Evolutionary conservation across 2,888 invertebrate genomes (phyloP).

Genomic region (Abrostola tripartita): DNA sequence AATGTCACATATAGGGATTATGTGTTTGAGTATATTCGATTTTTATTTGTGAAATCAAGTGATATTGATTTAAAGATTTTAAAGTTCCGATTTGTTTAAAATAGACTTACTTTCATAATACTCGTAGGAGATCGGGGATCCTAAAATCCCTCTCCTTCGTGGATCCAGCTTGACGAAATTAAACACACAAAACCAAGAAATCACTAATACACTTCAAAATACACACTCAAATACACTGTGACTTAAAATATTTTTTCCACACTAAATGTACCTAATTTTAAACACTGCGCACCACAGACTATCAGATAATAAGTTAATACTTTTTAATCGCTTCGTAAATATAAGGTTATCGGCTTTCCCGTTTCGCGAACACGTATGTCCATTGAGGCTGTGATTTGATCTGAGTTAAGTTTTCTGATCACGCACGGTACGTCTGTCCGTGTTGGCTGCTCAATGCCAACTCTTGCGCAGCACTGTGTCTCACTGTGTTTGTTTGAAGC

Average conservation of each 20-base stretch:
- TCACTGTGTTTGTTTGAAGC: conserved; percentile 41
- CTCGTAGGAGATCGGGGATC: conserved; percentile 60
- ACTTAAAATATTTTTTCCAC: conserved; percentile 19
- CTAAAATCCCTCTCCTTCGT: conserved; percentile 70
- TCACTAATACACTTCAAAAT: conserved; percentile 38
- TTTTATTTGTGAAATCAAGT: no score
- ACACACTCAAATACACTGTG: conserved; percentile 50
- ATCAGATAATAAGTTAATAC: background rate
- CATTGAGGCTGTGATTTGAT: conserved; percentile 72
- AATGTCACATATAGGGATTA: background rate
- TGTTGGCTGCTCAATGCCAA: conserved; percentile 43
- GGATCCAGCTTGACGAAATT: conserved; percentile 73
- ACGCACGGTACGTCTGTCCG: conserved; percentile 72
- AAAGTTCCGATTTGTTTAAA: background rate
- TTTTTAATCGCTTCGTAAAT: conserved; percentile 8
- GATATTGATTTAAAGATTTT: no score
- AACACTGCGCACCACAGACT: background rate
- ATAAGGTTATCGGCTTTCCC: conserved; percentile 9
- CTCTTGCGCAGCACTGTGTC: conserved; percentile 56
- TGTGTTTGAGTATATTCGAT: no score
- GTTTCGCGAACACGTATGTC: conserved; percentile 50
- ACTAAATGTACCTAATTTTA: background rate
- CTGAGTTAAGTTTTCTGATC: conserved; percentile 76
- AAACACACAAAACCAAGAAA: conserved; percentile 39
- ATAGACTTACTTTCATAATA: conserved; percentile 65